phyloP scores from a whole-genome alignment of 2,113 vertebrate species.

The Dermatemys mawii region DNA sequence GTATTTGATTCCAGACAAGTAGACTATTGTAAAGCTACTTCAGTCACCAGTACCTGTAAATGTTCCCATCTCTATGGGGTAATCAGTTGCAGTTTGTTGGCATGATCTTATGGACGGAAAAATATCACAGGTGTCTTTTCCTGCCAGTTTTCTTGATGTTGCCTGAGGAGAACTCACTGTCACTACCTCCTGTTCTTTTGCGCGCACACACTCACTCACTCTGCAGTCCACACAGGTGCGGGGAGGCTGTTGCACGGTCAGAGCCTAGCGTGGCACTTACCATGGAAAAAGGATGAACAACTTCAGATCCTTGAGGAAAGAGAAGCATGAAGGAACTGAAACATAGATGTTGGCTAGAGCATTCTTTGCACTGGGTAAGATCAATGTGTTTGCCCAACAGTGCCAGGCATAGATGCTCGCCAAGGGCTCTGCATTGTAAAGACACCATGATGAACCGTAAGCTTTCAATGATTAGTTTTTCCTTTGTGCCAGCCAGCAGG shows the following conservation, averaged over 20 bases:
- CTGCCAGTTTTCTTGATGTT: background rate
- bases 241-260: fast-evolving
- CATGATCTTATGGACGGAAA: background rate
- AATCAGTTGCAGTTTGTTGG: background rate
- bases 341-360: background rate
- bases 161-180: background rate
- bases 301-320: background rate
- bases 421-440: background rate
- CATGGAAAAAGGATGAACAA: background rate
- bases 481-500: background rate
- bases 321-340: background rate
- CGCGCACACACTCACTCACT: background rate
- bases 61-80: fast-evolving
- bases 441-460: background rate
- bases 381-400: background rate
- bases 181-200: background rate
- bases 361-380: background rate
- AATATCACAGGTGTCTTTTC: background rate
- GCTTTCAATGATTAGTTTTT: background rate
- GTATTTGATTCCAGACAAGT: background rate
- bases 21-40: background rate
- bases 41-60: background rate
- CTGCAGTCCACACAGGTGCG: fast-evolving
- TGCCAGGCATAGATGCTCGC: background rate
- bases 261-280: background rate